Evolutionary conservation across 2,113 vertebrate genomes (phyloP), one percentile per base, ranked within the genome.

Genomic region (Verasper variegatus): DNA sequence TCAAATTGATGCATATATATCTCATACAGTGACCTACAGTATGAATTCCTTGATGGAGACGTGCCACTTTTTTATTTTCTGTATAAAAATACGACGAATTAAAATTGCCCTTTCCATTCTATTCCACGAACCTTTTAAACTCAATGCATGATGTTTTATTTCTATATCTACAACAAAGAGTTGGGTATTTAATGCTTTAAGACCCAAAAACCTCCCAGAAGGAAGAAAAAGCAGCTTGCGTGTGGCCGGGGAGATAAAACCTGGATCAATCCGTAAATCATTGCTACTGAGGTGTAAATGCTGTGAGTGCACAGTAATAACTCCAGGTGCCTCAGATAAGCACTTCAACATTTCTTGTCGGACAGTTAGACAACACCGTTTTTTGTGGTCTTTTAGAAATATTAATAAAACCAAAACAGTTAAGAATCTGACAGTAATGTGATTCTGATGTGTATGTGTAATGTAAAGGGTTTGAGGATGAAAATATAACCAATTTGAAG

Each of bases 401-500:
- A 15, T 42, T 1, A 13, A 37, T 37, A 2, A 37, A 51, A 47
- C 7, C n/a, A 0, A 20, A 67, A 17, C 26, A 21, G 17, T 15
- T 8, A 66, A 49, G 26, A 57, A 27, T 63, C 2, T 62, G 55
- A 42, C 27, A 27, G 27, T 27, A 27, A 27, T 27, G 26, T 27
- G 27, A 27, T 27, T 27, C 26, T 27, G 26, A 3, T 27, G 4
- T 54, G 13, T 27, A 4, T 27, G 49, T 51, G 42, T 57, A 35
- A 62, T 24, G 5, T 15, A 62, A 58, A 62, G 6, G 21, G 31
- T 42, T 15, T 40, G 15, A 42, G 23, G 1, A 40, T 42, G 3
- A 54, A 13, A 55, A 31, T 55, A 37, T 75, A 14, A 64, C 49
- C 42, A 62, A 45, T 71, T 67, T 62, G 18, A 68, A 40, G 7